These are phyloP conservation scores for Malurus leucopterus DNA, from an alignment of 2,797 vertebrate species.

Conservation along the genomic window DNA sequence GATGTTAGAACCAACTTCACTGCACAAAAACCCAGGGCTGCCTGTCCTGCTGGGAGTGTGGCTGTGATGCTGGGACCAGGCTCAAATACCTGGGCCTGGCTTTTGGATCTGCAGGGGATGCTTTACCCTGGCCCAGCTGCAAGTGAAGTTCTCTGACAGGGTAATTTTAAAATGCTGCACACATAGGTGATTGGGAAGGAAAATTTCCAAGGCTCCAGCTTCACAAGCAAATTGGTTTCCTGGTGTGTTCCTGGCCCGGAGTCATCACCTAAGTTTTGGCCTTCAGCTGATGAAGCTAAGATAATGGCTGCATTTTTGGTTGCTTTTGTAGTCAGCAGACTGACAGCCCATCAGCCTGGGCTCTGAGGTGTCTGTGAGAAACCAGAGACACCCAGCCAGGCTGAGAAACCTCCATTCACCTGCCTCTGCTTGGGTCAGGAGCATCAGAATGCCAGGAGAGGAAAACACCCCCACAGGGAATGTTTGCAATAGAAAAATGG, in stretches of 20 bases:
- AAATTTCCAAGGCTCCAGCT: not conserved
- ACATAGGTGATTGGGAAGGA: not conserved
- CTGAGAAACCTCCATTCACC: not conserved
- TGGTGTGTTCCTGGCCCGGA: not conserved
- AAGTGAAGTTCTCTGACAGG: not conserved
- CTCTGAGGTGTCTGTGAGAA: not conserved
- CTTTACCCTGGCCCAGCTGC: not conserved
- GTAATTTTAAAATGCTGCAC: not conserved
- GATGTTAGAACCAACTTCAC: not conserved
- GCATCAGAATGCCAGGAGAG: not conserved
- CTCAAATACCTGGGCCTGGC: not conserved
- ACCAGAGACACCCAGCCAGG: not conserved
- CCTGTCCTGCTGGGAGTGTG: not conserved
- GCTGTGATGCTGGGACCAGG: not conserved
- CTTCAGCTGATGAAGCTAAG: not conserved
- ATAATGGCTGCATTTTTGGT: not conserved
- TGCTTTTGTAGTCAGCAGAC: not conserved
- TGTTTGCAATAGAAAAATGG: not conserved
- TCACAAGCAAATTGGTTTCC: not conserved
- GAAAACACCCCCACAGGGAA: not conserved
- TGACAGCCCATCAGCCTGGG: not conserved
- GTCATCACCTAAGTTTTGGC: not conserved
- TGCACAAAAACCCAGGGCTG: not conserved
- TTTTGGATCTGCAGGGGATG: not conserved
- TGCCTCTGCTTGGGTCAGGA: not conserved